A percentile compares a stretch with the other conserved stretches of the same genome.
phyloP scores from a whole-genome alignment of 2,797 vertebrate species.

The Sparidentex hasta region DNA sequence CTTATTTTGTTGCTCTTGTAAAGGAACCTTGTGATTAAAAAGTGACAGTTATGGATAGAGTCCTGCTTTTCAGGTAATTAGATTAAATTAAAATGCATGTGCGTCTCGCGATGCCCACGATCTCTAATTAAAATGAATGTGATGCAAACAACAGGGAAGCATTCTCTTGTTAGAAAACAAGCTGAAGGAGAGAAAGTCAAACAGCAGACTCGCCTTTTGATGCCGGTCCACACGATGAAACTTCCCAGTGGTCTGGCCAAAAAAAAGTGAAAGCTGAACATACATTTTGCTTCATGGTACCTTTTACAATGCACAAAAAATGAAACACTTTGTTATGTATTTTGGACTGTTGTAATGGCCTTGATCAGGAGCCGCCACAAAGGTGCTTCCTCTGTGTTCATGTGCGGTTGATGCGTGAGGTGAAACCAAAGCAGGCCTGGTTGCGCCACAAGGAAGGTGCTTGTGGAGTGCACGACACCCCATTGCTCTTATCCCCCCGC shows the following conservation, averaged over 20 bases:
- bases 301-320: background rate
- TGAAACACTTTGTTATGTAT: constrained; percentile 12
- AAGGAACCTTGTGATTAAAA: constrained; percentile 79
- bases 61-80: constrained; percentile 86
- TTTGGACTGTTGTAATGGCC: constrained; percentile 33
- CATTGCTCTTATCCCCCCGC: constrained; percentile 80
- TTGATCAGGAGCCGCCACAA: constrained; percentile 49
- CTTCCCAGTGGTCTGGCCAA: background rate
- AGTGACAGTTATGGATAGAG: constrained; percentile 88
- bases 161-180: constrained; percentile 70
- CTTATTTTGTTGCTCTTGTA: constrained; percentile 68
- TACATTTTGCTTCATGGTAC: constrained; percentile 1
- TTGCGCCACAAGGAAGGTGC: constrained; percentile 62
- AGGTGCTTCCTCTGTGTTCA: constrained; percentile 57
- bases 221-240: background rate
- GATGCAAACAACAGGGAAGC: constrained; percentile 74
- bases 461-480: constrained; percentile 70
- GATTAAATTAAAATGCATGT: constrained; percentile 88
- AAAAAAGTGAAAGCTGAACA: constrained; percentile 17
- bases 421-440: constrained; percentile 67
- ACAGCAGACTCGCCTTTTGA: constrained; percentile 29
- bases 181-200: constrained; percentile 77
- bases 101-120: constrained; percentile 71
- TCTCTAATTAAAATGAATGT: constrained; percentile 87
- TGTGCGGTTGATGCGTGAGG: constrained; percentile 59